Base-by-base conservation (phyloP, 2,888 invertebrate genomes). In the Pseudococcus jackbeardsleyi region DNA sequence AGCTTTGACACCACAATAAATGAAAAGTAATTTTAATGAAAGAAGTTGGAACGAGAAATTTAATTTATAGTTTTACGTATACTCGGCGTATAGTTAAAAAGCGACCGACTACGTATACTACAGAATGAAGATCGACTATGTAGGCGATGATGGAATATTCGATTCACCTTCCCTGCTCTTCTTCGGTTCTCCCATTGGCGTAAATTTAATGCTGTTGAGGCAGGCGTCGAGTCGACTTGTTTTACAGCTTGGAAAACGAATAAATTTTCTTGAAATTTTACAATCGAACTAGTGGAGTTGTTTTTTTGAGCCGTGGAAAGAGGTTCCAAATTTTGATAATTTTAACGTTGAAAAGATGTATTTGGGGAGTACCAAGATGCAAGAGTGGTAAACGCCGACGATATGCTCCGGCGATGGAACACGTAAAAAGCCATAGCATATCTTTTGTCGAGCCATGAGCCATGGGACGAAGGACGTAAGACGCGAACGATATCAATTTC, bases 31-130 rank as follows among this genome's bases (percentile, higher is more conserved):
- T 59, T 68, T 86, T 86, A 86, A 86, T 86, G 85, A 86, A 68
- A 86, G 68, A 86, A 86, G 85, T 86, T 86, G 22, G 46, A 86
- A 86, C 64, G 85, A 86, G 64, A 86, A 59, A 86, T 86, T 86
- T 86, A 86, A 86, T 86, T 68, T 86, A 50, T 54, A 85, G 85
- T 50, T 54, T 85, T 85, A 85, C 64, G 54, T 54, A 54, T 50
- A 33, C 26, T 50, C 39, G 33, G n/a, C 19, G 85, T 86, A 15
- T 8, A 46, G 50, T 39, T n/a, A 59, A 46, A 64, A 59, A n/a
- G 85, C 59, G 39, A 86, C 39, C 77, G 54, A 50, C 84, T 39
- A n/a, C 26, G 85, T 85, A 11, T 50, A 54, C 26, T 46, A 15
- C 12, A 54, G 85, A 85, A 59, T 7, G 6, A 22, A 64, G 50